Evolutionary conservation across 2,797 vertebrate species (phyloP).

Genomic region (Acropternis orthonyx): DNA sequence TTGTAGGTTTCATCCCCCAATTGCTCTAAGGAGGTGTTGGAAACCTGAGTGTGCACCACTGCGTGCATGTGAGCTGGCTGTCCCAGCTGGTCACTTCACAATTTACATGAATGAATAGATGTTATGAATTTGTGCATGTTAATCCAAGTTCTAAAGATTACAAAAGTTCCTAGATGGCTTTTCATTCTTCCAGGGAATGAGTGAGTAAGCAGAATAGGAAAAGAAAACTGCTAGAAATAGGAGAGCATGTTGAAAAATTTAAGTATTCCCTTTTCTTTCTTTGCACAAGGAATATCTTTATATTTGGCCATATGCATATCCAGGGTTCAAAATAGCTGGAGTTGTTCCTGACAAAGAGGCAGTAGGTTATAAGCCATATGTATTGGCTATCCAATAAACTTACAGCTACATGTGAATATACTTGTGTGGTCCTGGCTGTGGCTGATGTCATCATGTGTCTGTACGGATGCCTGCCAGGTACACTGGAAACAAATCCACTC

Average conservation of each 20-base stretch:
- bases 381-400: neutral
- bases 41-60: neutral
- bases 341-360: neutral
- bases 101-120: neutral
- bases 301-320: neutral
- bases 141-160: neutral
- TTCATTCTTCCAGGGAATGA: neutral
- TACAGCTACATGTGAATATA: neutral
- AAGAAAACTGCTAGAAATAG: neutral
- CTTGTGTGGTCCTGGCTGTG: conserved; percentile 58
- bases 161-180: neutral
- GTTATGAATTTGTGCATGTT: neutral
- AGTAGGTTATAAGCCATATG: conserved; percentile 25
- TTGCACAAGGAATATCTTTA: neutral
- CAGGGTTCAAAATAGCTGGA: conserved; percentile 43
- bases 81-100: neutral
- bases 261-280: neutral
- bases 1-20: neutral
- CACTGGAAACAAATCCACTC: neutral
- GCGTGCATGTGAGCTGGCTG: neutral
- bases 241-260: neutral
- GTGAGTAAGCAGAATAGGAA: neutral
- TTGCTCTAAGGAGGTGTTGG: neutral
- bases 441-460: conserved; percentile 1
- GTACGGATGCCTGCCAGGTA: conserved; percentile 5